Evolutionary conservation across 2,888 invertebrate species (phyloP), one percentile per base, ranked within the genome.

Genomic region (Epinotia ramella): DNA sequence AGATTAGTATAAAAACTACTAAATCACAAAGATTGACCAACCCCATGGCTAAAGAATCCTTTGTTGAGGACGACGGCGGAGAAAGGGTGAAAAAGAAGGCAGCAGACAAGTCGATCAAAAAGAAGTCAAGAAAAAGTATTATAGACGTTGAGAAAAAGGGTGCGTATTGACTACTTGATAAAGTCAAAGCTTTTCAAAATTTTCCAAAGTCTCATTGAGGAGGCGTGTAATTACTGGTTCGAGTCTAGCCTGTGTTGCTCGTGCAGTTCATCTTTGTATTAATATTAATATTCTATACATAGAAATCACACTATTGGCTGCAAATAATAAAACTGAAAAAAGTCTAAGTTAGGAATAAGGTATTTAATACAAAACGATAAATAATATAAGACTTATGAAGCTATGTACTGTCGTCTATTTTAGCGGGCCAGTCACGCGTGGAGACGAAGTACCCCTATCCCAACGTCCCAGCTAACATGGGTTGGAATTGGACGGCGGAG

Each of bases 401-500:
- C 13, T n/a, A n/a, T n/a, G n/a, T n/a, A n/a, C 6, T 16, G 53
- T 24, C 63, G 20, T 73, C 33, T 73, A 69, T 86, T 87, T 73
- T 80, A 89, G 89, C 79, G 18, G 72, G 81, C 67, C 73, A 81
- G 65, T 74, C 76, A 2, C 75, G 76, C 12, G 79, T 82, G 73
- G 86, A 88, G 69, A 24, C 73, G 6, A 89, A 86, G 73, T 90
- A 90, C 77, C 87, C 88, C 0, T 91, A 92, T 77, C 92, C 92
- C 2, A 78, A 85, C 0, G 94, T 94, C 9, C 94, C 94, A 0
- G 88, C 87, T 76, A 74, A 88, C 70, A 94, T 92, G 94, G 94
- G 94, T 1, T 94, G 94, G 94, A 89, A 92, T 78, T 94, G 94
- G 94, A 90, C 78, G 5, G 93, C 94, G 3, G 91, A 93, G 71